These are phyloP conservation scores for Toxotes chatareus DNA, from an alignment of 2,113 vertebrate genomes.

Conservation along the genomic window DNA sequence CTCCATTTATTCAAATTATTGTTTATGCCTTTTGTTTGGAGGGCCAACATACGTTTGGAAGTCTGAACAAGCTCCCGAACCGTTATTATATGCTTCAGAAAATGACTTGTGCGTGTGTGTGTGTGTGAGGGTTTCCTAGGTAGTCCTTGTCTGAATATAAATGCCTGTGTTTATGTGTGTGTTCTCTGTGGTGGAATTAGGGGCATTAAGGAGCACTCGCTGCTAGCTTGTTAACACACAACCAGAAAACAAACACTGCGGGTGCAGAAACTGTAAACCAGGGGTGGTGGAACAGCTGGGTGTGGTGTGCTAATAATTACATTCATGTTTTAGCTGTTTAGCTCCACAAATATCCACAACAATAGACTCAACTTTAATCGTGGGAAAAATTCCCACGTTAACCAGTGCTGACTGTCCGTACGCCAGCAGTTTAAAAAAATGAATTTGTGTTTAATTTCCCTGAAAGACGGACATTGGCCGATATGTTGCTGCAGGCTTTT, in stretches of 20 bases:
- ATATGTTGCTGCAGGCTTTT: background rate
- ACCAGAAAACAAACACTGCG: slow-evolving; percentile 60
- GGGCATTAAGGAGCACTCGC: slow-evolving; percentile 38
- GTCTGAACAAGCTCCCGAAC: slow-evolving; percentile 80
- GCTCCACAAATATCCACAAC: background rate
- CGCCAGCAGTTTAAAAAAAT: no score
- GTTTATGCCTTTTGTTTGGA: slow-evolving; percentile 86
- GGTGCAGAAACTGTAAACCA: slow-evolving; percentile 30
- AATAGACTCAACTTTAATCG: background rate
- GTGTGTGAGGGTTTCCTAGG: slow-evolving; percentile 62
- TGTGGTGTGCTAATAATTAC: background rate
- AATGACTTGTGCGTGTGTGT: slow-evolving; percentile 55
- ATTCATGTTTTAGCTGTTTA: background rate
- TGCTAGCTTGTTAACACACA: slow-evolving; percentile 45
- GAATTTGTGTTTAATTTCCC: no score
- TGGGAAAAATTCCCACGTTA: no score
- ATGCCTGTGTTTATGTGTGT: slow-evolving; percentile 60
- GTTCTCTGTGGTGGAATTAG: slow-evolving; percentile 53
- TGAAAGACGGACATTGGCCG: no score
- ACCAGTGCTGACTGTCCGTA: no score
- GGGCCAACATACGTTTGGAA: slow-evolving; percentile 80
- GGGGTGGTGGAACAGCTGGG: background rate
- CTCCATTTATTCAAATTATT: slow-evolving; percentile 88
- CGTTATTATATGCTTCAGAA: slow-evolving; percentile 86
- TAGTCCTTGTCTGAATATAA: slow-evolving; percentile 73